Base-by-base conservation (phyloP, 2,797 vertebrate species). In the Cynodonichthys magdalenae region DNA sequence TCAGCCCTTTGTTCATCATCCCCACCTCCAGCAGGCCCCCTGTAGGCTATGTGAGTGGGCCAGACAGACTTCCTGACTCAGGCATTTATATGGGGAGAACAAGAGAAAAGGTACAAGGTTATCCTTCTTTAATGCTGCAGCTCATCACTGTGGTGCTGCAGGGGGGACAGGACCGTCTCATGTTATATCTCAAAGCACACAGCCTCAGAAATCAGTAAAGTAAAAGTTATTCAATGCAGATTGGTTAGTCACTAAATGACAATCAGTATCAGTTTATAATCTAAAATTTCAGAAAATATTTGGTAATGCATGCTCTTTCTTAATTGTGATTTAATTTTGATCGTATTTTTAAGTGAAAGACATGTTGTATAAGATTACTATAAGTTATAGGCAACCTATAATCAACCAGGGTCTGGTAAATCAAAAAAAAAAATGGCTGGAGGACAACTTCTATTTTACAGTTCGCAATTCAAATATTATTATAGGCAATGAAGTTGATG, bases 31-130 rank as follows among this genome's bases (percentile, higher is more conserved):
- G 53, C 41, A 47, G 15, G 56, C 75, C 76, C 80, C 80, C 83
- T 75, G 69, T 70, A 74, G 81, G 81, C 85, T 75, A 52, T 83
- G 58, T 86, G 85, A 91, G 87, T 63, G 72, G 74, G 74, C 83
- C 82, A 81, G 79, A 81, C 90, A 85, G 87, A 88, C 87, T 88
- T 92, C 87, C 91, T 93, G 92, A 93, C 87, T 92, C 87, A 90
- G 90, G 89, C 82, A 63, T 88, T 91, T 90, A 67, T 86, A 87
- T 84, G 69, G 41, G 63, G 70, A 62, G 69, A 70, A 41, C 39
- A 42, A 63, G 66, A 45, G 54, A 77, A 61, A 69, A 67, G 69
- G 48, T 66, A 79, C 27, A 7, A 46, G 56, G 77, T 74, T 74
- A 74, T 73, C 58, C 63, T 51, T 75, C 54, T 41, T 5, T 5